A percentile compares a stretch with the other conserved stretches of the same genome.
Conservation (phyloP, 30 jellyfish, hydroid and myxozoan genomes). For the Rhopilema esculentum region DNA sequence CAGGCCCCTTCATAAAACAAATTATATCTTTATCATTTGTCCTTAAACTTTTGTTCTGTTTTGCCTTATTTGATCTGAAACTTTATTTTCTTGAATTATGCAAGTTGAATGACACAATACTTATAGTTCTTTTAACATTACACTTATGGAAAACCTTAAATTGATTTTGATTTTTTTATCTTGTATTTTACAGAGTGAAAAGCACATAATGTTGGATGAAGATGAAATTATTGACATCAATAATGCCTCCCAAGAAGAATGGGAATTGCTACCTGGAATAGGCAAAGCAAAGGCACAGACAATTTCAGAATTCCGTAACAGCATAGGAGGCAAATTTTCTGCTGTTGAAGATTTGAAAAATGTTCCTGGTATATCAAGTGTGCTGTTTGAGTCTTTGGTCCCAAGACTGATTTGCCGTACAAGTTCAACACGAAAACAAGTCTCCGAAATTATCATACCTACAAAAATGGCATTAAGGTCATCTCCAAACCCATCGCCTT, state of each 20-base stretch:
- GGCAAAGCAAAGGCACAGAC: constrained; percentile 90
- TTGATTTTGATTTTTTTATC: neutral
- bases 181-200: neutral
- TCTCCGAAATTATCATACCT: neutral
- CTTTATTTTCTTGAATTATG: too few relatives aligned
- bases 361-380: constrained; percentile 76
- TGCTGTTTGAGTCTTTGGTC: constrained; percentile 46
- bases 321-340: constrained; percentile 57
- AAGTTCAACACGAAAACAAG: constrained; percentile 7
- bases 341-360: constrained; percentile 66
- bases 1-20: too few relatives aligned
- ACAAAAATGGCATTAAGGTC: constrained; percentile 65
- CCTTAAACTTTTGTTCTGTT: too few relatives aligned
- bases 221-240: constrained; percentile 78
- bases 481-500: constrained; percentile 55
- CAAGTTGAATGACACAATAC: too few relatives aligned
- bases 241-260: constrained; percentile 81
- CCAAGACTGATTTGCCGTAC: constrained; percentile 47
- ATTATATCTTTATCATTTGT: too few relatives aligned
- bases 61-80: too few relatives aligned
- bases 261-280: constrained; percentile 95
- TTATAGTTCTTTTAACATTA: neutral
- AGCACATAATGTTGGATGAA: constrained; percentile 60
- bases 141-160: neutral
- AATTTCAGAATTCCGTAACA: constrained; percentile 78